A percentile compares a stretch with the other conserved stretches of the same genome.
Conservation (phyloP, 2,797 vertebrate genomes). For the Amblyraja radiata region DNA sequence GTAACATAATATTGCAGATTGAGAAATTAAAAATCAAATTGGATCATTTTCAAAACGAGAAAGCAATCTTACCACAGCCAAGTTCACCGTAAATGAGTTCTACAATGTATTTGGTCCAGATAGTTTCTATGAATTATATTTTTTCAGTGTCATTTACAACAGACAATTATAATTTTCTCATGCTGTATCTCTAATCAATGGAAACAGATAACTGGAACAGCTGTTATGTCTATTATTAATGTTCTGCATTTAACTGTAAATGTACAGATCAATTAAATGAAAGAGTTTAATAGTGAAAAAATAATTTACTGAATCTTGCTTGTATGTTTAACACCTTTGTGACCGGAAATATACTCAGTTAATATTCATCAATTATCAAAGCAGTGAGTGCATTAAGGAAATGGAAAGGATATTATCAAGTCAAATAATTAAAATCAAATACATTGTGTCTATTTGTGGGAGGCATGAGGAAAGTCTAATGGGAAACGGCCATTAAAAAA, state of each 20-base stretch:
- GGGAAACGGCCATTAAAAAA: constrained; percentile 31
- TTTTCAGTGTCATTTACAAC: not conserved
- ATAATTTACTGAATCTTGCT: constrained; percentile 50
- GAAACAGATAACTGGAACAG: constrained; percentile 44
- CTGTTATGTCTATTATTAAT: constrained; percentile 55
- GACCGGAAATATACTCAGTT: constrained; percentile 55
- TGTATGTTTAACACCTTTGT: constrained; percentile 51
- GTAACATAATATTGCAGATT: not conserved
- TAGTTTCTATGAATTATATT: not conserved
- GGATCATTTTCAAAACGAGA: not conserved
- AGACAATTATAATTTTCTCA: not conserved
- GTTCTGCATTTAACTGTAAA: constrained; percentile 53
- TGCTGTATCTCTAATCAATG: constrained; percentile 21
- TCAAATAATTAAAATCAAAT: constrained; percentile 37
- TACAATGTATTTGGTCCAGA: not conserved
- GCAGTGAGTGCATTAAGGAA: constrained; percentile 41
- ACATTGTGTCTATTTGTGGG: not conserved
- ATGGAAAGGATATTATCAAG: constrained; percentile 37
- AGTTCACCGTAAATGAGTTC: not conserved
- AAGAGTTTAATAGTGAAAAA: constrained; percentile 52
- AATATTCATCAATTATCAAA: constrained; percentile 56
- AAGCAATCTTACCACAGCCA: not conserved
- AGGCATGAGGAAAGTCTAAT: not conserved
- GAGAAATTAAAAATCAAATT: not conserved
- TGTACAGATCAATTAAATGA: constrained; percentile 54